Conservation (phyloP, 2,797 vertebrate species). For the Ctenosaura bakeri region DNA sequence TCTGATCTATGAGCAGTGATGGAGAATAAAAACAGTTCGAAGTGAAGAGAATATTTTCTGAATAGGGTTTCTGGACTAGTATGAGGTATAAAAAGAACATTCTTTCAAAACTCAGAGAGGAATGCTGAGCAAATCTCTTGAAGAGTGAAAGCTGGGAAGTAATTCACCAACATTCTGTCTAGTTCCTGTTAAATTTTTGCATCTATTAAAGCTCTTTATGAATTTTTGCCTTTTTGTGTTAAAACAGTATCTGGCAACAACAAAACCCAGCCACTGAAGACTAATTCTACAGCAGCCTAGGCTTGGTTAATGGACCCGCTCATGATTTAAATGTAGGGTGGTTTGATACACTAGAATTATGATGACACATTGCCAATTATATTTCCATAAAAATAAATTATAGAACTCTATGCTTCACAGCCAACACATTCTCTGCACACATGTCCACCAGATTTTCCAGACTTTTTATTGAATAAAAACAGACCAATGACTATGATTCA, state of each 20-base stretch:
- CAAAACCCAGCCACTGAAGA: background rate
- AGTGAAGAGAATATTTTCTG: background rate
- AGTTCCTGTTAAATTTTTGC: background rate
- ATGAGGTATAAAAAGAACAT: background rate
- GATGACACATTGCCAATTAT: conserved; percentile 6
- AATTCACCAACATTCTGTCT: background rate
- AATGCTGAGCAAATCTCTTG: background rate
- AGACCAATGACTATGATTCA: conserved; percentile 5
- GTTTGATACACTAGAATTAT: background rate
- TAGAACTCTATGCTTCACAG: background rate
- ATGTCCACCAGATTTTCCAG: conserved; percentile 37
- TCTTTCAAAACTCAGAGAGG: background rate
- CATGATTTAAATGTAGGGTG: background rate
- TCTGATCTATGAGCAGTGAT: background rate
- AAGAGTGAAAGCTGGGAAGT: background rate
- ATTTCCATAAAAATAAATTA: conserved; percentile 12
- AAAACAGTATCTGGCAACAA: background rate
- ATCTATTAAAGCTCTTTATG: background rate
- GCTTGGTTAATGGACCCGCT: background rate
- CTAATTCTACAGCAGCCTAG: background rate
- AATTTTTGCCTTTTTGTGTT: background rate
- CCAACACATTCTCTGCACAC: conserved; percentile 23
- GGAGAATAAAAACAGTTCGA: background rate
- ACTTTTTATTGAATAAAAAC: conserved; percentile 15
- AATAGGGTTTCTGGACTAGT: background rate